Evolutionary conservation across 2,797 vertebrate genomes (phyloP), one percentile per base, ranked within the genome.

Genomic region (Sciurus carolinensis): DNA sequence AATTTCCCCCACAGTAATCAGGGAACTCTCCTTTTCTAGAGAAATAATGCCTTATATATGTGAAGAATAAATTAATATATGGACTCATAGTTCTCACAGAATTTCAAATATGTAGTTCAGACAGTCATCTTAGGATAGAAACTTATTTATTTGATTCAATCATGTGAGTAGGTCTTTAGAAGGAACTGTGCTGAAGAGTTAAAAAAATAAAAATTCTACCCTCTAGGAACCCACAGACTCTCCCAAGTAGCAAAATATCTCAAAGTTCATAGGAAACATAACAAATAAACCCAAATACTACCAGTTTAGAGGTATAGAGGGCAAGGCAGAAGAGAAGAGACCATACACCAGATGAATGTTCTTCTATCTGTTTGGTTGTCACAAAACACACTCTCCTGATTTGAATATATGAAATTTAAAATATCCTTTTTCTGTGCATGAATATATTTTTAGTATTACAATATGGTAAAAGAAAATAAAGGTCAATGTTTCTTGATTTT

Each of bases 41-140:
- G 15, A 79, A 87, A 71, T 24, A 87, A 42, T 66, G 33, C 44
- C 15, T 59, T 82, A 77, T 59, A 73, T 4, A 81, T 67, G 28
- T 28, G 80, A 89, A 94, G 11, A 84, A 88, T 66, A 92, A 76
- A 75, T 67, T 82, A 39, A 57, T 33, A 67, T 30, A 66, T 26
- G 75, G 10, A 67, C 1, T 18, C 47, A 87, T 8, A 62, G 30
- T 8, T 82, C 39, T 52, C 36, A 52, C 15, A 90, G 62, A 94
- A 87, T 76, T 84, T 47, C 33, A 94, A 54, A 44, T 42, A 36
- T 14, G 1, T 66, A 76, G 47, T 67, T 44, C 24, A 88, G 8
- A 7, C 91, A 52, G 81, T 1, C 22, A 2, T 75, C 36, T 39
- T 73, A 18, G 76, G 26, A 71, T 14, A 89, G 50, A 88, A 64